Conservation (phyloP, 2,888 invertebrate genomes). For the Criorhina ranunculi region DNA sequence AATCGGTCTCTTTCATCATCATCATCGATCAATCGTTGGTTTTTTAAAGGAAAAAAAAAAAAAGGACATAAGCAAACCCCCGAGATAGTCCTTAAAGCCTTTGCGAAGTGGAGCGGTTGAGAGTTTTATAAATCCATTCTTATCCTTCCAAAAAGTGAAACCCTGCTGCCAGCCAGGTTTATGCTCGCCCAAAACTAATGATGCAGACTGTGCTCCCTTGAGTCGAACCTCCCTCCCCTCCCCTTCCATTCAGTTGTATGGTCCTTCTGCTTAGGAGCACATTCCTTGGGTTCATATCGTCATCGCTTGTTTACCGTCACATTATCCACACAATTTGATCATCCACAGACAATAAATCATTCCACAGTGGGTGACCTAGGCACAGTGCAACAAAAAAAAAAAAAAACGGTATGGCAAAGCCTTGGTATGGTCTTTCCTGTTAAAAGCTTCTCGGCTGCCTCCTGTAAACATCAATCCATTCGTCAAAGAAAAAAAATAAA, state of each 20-base stretch:
- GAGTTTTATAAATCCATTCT: constrained; percentile 59
- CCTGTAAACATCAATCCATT: constrained; percentile 73
- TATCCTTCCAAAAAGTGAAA: constrained; percentile 41
- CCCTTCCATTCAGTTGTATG: too few relatives aligned
- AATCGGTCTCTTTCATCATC: constrained; percentile 46
- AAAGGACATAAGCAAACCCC: background rate
- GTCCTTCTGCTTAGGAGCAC: constrained; percentile 4
- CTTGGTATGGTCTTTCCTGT: constrained; percentile 17
- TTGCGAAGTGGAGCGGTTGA: constrained; percentile 17
- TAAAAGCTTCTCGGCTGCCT: constrained; percentile 66
- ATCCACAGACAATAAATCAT: constrained; percentile 73
- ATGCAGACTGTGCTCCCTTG: constrained; percentile 41
- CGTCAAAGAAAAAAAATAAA: constrained; percentile 51
- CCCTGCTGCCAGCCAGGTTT: constrained; percentile 10
- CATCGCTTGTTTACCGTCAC: constrained; percentile 76
- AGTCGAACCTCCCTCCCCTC: background rate
- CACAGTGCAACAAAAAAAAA: constrained; percentile 15
- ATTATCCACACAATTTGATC: constrained; percentile 76
- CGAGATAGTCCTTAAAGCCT: constrained; percentile 38
- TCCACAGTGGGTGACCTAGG: constrained; percentile 65
- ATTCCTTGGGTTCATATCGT: constrained; percentile 48
- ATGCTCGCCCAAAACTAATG: constrained; percentile 55
- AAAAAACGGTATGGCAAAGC: background rate
- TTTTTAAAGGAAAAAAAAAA: constrained; percentile 1
- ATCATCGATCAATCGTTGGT: constrained; percentile 68